Evolutionary conservation across 1,140 invertebrate genomes (phyloP), one percentile per base, ranked within the genome.

Genomic region (Chrysomallon squamiferum): DNA sequence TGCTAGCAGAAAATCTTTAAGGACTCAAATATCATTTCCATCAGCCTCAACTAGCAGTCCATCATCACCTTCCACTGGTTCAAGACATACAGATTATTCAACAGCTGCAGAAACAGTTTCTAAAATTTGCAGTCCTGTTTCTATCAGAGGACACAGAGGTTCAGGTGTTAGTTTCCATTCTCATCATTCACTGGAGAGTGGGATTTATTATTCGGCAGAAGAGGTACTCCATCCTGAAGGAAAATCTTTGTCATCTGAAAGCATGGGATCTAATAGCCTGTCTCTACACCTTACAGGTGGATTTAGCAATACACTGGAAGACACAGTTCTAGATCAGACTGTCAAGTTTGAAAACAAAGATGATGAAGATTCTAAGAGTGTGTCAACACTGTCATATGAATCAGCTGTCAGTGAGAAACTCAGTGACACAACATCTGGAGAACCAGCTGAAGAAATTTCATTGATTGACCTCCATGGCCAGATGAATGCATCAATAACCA

Each of bases 381-480:
- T 49, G 25, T 88, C 87, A 2, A 86, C 82, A 13, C 75, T 85
- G 3, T 97, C 95, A 0, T 97, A 95, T 74, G 93, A 94, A 59
- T 96, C 94, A 0, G 95, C 95, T n/a, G 94, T 96, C n/a, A 74
- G 71, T 30, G 75, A 76, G 38, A 66, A 64, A 20, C 66, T 69
- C 35, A 63, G 62, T 25, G 71, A 74, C 25, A 56, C 50, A 15
- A 61, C 59, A 11, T 65, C 61, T 22, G 69, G 68, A 5, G 68
- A 71, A 7, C 29, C 72, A 25, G 61, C 69, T 2, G 72, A 75
- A 29, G 78, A 82, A 43, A 68, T 81, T 27, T 75, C 94, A 2
- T 84, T 97, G 59, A 93, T 98, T 0, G 96, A 98, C 88, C 87
- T 98, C 6, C 94, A 97, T 76, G 94, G 95, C 90, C 96, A 98